Conservation (phyloP, 2,797 vertebrate genomes). For the Sitta carolinensis region DNA sequence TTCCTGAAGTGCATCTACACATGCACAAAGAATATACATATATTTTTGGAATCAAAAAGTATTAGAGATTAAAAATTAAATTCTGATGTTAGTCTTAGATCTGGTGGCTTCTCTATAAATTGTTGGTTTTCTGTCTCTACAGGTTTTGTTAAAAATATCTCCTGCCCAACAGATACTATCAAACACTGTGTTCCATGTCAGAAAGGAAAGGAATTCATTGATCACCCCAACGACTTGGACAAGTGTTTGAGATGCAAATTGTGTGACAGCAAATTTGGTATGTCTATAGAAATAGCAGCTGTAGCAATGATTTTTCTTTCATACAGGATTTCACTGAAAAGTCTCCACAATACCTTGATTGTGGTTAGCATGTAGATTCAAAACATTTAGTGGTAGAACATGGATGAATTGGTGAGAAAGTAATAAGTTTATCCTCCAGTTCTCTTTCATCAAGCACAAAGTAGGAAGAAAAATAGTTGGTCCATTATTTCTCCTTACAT, state of each 20-base stretch:
- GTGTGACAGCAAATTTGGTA: constrained; percentile 36
- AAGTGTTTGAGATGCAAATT: not conserved
- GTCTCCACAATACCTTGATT: not conserved
- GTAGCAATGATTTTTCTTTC: not conserved
- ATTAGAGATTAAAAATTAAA: not conserved
- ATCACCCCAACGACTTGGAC: not conserved
- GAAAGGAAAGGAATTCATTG: constrained; percentile 13
- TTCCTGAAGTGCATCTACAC: not conserved
- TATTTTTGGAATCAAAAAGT: not conserved
- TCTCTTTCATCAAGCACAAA: not conserved
- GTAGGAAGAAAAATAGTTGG: not conserved
- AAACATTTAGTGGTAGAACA: not conserved
- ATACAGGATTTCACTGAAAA: not conserved
- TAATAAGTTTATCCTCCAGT: not conserved
- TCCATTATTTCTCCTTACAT: not conserved
- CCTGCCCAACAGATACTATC: not conserved
- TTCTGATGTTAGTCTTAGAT: not conserved
- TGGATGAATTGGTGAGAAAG: not conserved
- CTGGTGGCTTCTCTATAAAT: not conserved
- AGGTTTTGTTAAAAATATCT: constrained; percentile 20
- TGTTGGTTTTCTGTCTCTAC: not conserved
- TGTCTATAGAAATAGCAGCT: not conserved
- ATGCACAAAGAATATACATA: not conserved
- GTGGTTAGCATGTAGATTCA: not conserved
- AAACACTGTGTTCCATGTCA: not conserved